Base-by-base conservation (phyloP, 2,113 vertebrate genomes). In the Cavia porcellus region DNA sequence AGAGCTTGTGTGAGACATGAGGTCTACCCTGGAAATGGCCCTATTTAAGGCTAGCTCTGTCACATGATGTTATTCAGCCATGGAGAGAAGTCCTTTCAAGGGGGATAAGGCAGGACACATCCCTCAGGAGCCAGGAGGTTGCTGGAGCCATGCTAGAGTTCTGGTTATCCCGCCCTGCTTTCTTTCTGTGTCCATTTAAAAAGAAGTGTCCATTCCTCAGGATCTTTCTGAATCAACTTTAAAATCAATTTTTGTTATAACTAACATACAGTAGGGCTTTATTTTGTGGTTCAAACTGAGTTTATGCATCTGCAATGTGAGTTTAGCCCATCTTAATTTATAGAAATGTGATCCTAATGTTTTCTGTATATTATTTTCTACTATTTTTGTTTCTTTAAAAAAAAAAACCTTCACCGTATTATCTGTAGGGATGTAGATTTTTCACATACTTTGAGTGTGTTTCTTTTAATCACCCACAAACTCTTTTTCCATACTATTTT, bases 311-410 rank as follows among this genome's bases (percentile, higher is more conserved):
- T 88, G 57, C 80, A 92, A 30, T 83, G 45, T 89, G 35, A 82
- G 15, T 57, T 93, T 80, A 88, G 17, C 15, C 1, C 45, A 66
- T 55, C 68, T 52, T 89, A 74, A 84, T 55, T 70, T 94, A 64
- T 81, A 94, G 57, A 92, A n/a, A 74, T 19, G 4, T 95, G 57
- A 13, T 77, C 66, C 86, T 81, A 86, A 57, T 72, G 89, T 17
- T 89, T 70, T 96, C 35, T 74, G 62, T 72, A 77, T 74, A 84
- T 96, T 80, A 90, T 35, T 19, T 94, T 96, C 45, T 64, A 47
- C 24, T 94, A 75, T 75, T 84, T 68, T 87, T 83, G 75, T 0
- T 81, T 89, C 62, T n/a, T 32, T 84, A 45, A 11, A 10, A 55
- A 50, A 38, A 45, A 88, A 87, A 89, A 55, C n/a, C 22, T 86